Evolutionary conservation across 2,797 vertebrate species (phyloP).

Genomic region (Poecilia wingei): DNA sequence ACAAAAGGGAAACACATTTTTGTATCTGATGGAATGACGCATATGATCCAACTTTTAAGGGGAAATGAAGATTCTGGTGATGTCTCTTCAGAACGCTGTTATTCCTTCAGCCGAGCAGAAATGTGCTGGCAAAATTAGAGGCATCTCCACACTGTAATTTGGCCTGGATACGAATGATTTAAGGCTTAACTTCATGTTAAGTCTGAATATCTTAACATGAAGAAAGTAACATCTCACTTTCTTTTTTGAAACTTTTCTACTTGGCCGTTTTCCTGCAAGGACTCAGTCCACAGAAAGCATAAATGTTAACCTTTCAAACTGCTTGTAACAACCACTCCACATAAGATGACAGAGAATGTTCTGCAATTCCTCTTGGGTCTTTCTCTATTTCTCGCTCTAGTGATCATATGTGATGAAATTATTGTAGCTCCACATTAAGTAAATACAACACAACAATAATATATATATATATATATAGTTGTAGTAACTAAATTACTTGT

Average conservation of each 20-base stretch:
- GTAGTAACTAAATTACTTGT: neutral
- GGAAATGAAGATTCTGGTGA: neutral
- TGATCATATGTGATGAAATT: neutral
- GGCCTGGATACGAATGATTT: no score
- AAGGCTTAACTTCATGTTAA: no score
- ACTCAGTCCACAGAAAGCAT: neutral
- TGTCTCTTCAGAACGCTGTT: no score
- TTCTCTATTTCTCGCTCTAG: constrained; percentile 4
- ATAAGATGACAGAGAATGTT: neutral
- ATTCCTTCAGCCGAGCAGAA: no score
- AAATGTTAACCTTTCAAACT: constrained; percentile 2
- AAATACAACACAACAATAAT: neutral
- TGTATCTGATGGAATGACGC: neutral
- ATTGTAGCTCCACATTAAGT: neutral
- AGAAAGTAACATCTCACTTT: no score
- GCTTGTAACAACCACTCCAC: neutral
- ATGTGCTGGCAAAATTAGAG: no score
- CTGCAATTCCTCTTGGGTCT: neutral
- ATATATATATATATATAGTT: neutral
- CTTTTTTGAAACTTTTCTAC: no score
- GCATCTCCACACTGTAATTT: no score
- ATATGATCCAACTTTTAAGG: neutral
- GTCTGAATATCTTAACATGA: no score
- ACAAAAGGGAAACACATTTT: neutral
- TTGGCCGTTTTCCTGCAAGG: neutral